Evolutionary conservation across 2,888 invertebrate species (phyloP), one percentile per base, ranked within the genome.

Genomic region (Agonum fuliginosum): DNA sequence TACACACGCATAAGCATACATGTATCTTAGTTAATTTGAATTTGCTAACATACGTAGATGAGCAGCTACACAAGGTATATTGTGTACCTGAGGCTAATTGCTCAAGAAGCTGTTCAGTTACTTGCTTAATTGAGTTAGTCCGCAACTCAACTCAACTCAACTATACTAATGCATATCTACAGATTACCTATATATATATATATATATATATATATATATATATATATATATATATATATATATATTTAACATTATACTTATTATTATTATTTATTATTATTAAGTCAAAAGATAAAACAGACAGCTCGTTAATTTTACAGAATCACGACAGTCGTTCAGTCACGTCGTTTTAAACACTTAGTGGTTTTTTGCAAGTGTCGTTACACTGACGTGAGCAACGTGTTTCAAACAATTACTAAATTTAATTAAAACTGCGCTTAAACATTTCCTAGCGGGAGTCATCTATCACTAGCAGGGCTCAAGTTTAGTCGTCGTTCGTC

Each of bases 341-440:
- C 85, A 85, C 86, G 85, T 85, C 83, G 83, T 83, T 84, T 84
- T 81, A 83, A 85, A 85, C 84, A 85, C 84, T 86, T 85, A 85
- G 85, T 84, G 85, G 85, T 86, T 86, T 86, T 86, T 86, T 84
- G 84, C 83, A 78, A 80, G 81, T 84, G 83, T 84, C 84, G 82
- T 81, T 83, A 82, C 81, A 83, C 84, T 84, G 85, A 84, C 84
- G 84, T 83, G 84, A 82, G 81, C 81, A 83, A 83, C 84, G 84
- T 83, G 86, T 82, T 84, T 82, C 80, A 85, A 87, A 87, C 87
- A 87, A 87, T 87, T 87, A 87, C 87, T 84, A 85, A 86, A 87
- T 87, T 87, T 87, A 87, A 87, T 87, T 87, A 87, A 87, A 87
- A 87, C 86, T 87, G 85, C 84, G 86, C 84, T 85, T 83, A 84